These are phyloP conservation scores for Miniopterus natalensis DNA, from an alignment of 2,113 vertebrate species.

Conservation along the genomic window DNA sequence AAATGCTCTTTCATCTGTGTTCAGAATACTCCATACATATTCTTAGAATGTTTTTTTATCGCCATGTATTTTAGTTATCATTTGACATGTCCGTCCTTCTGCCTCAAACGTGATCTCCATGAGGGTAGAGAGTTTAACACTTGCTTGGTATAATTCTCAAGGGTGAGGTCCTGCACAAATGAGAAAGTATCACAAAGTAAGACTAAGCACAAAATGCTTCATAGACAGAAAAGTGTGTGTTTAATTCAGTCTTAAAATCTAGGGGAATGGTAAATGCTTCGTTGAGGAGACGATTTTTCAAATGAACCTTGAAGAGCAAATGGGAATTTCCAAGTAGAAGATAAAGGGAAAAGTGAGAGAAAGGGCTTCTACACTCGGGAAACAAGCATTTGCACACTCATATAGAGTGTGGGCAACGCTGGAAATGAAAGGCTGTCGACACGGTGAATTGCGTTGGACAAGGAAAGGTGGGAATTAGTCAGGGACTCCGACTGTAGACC, in stretches of 20 bases:
- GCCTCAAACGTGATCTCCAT: background rate
- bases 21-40: background rate
- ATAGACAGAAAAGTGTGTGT: background rate
- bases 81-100: background rate
- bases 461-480: background rate
- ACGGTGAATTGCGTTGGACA: background rate
- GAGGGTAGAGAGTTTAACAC: background rate
- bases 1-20: background rate
- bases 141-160: background rate
- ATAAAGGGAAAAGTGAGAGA: background rate
- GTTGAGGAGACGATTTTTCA: background rate
- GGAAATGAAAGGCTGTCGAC: background rate
- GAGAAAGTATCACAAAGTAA: background rate
- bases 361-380: background rate
- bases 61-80: background rate
- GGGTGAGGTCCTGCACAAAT: background rate
- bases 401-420: rapidly evolving
- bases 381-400: background rate
- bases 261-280: background rate
- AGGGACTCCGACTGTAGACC: background rate
- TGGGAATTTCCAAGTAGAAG: background rate
- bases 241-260: background rate
- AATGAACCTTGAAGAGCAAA: background rate
- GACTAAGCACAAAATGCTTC: background rate
- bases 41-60: background rate